phyloP scores from a whole-genome alignment of 2,888 invertebrate genomes.

The Pilophorus perplexus region DNA sequence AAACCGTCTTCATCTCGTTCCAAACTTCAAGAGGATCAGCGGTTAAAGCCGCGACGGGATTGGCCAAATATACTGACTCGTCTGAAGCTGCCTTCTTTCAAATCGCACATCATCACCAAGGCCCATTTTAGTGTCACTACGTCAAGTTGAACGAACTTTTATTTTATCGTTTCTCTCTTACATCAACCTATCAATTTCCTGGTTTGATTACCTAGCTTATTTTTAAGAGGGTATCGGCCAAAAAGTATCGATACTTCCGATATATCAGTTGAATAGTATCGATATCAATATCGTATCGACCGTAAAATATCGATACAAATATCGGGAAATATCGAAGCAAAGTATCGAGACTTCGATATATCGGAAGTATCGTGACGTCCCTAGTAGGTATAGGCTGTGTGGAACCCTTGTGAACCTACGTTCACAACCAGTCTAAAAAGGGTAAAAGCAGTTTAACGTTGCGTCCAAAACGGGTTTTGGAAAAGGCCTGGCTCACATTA shows the following conservation, averaged over 20 bases:
- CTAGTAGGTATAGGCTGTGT: too few relatives aligned
- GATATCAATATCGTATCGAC: neutral
- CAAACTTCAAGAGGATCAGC: neutral
- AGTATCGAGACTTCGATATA: neutral
- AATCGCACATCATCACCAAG: neutral
- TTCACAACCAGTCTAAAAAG: too few relatives aligned
- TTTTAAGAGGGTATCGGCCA: neutral
- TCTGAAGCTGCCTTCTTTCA: neutral
- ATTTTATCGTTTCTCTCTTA: neutral
- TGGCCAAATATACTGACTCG: neutral
- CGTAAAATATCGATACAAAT: neutral
- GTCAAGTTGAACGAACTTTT: neutral
- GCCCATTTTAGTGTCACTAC: neutral
- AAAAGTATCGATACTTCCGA: neutral
- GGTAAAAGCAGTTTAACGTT: too few relatives aligned
- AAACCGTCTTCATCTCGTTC: neutral
- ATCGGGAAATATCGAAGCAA: neutral
- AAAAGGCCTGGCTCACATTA: too few relatives aligned
- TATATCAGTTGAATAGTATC: neutral
- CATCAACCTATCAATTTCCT: neutral
- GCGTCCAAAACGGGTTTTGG: too few relatives aligned
- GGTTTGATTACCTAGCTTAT: neutral
- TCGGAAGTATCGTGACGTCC: too few relatives aligned
- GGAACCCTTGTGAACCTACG: too few relatives aligned
- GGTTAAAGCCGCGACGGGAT: neutral